These are phyloP conservation scores for Camelus bactrianus DNA, from an alignment of 2,113 vertebrate genomes.

Conservation along the genomic window DNA sequence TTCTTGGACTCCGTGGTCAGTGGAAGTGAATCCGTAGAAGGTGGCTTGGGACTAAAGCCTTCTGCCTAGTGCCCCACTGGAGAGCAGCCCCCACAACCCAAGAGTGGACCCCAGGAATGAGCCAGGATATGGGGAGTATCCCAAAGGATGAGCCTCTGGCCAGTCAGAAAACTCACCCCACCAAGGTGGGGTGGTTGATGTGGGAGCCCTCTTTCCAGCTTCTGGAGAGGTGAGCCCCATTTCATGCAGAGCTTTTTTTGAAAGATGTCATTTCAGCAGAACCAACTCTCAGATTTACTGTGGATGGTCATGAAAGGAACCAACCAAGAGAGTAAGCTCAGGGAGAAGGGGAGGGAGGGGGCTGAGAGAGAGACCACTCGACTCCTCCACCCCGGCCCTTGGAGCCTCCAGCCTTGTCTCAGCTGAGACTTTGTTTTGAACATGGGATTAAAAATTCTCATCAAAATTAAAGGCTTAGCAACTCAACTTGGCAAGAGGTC, in stretches of 20 bases:
- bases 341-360: not conserved
- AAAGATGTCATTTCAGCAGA: not conserved
- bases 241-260: not conserved
- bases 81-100: not conserved
- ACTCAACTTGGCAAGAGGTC: not conserved
- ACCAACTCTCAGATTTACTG: not conserved
- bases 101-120: not conserved
- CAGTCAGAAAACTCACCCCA: not conserved
- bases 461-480: not conserved
- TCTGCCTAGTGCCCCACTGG: not conserved
- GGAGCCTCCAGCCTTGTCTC: not conserved
- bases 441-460: not conserved
- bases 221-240: not conserved
- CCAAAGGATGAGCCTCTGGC: not conserved
- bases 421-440: not conserved
- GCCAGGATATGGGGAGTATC: not conserved
- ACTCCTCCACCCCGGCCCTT: not conserved
- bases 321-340: not conserved
- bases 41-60: not conserved
- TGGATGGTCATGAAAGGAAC: not conserved
- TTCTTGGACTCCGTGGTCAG: not conserved
- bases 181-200: not conserved
- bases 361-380: not conserved
- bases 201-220: not conserved
- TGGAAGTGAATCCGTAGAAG: not conserved